A percentile compares a stretch with the other conserved stretches of the same genome.
Conservation (phyloP, 53 echinoderm and acorn worm species). For the Holothuria scabra region DNA sequence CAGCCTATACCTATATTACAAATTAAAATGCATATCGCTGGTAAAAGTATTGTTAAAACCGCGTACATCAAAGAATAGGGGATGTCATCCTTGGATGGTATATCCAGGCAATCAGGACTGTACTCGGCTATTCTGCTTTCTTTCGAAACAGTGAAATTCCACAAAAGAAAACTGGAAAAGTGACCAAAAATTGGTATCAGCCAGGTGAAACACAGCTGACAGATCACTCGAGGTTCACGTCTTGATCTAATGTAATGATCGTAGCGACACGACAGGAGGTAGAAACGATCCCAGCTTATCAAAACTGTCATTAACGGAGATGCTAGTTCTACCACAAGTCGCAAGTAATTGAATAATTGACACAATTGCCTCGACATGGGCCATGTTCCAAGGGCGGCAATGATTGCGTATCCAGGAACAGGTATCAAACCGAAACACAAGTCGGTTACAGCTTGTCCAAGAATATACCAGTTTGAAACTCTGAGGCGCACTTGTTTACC, state of each 20-base stretch:
- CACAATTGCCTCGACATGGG: conserved; percentile 50
- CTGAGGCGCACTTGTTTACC: conserved; percentile 17
- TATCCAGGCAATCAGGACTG: conserved; percentile 62
- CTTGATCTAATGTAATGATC: conserved; percentile 53
- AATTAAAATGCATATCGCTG: conserved; percentile 36
- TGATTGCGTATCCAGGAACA: conserved; percentile 48
- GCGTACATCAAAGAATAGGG: conserved; percentile 62
- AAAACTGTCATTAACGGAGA: conserved; percentile 58
- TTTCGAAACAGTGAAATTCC: conserved; percentile 48
- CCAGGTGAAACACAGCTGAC: conserved; percentile 57
- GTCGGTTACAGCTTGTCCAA: conserved; percentile 63
- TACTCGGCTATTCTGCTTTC: conserved; percentile 45
- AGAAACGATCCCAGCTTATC: conserved; percentile 60
- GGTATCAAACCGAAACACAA: conserved; percentile 59
- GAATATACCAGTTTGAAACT: conserved; percentile 56
- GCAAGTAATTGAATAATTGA: conserved; percentile 57
- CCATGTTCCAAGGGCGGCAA: conserved; percentile 58
- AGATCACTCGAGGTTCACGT: conserved; percentile 14
- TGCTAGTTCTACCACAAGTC: conserved; percentile 64
- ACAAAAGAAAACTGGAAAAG: conserved; percentile 48
- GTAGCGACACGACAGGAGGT: conserved; percentile 52
- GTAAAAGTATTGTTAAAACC: conserved; percentile 63
- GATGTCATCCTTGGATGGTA: conserved; percentile 61
- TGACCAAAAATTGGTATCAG: conserved; percentile 56
- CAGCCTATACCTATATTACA: conserved; percentile 54